phyloP scores from a whole-genome alignment of 2,797 vertebrate species.

The Neopelma chrysocephalum region DNA sequence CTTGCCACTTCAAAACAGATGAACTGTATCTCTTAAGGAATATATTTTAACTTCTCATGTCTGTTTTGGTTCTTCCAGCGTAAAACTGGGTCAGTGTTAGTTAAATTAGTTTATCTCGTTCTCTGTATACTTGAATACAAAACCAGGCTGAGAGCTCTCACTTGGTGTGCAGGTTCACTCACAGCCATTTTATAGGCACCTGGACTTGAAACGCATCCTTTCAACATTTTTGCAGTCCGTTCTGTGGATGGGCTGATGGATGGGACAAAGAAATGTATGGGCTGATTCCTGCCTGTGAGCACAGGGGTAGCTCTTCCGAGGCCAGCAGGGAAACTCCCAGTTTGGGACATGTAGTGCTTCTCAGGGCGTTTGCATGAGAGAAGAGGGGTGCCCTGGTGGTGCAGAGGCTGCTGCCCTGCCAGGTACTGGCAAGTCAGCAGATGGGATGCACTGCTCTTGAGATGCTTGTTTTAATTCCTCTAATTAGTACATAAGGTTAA shows the following conservation, averaged over 20 bases:
- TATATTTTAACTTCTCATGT: background rate
- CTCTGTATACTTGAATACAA: background rate
- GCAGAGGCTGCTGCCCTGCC: fast-evolving
- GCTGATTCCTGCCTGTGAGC: background rate
- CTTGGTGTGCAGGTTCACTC: background rate
- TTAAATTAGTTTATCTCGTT: conserved; percentile 27
- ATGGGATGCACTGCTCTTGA: background rate
- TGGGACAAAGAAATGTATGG: background rate
- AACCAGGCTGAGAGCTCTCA: background rate
- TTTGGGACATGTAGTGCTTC: fast-evolving
- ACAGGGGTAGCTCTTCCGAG: fast-evolving
- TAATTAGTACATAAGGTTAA: conserved; percentile 17
- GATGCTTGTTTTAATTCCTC: background rate
- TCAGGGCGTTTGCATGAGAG: background rate
- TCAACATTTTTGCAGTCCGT: fast-evolving
- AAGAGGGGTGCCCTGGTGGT: background rate
- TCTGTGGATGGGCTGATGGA: background rate
- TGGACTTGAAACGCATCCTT: background rate
- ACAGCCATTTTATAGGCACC: background rate
- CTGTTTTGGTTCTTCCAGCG: background rate
- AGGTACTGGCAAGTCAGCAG: background rate
- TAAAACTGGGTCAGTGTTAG: conserved; percentile 7
- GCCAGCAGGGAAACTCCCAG: fast-evolving
- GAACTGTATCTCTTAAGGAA: background rate
- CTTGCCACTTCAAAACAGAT: conserved; percentile 1